Base-by-base conservation (phyloP, 2,888 invertebrate genomes). In the Notodonta dromedarius region DNA sequence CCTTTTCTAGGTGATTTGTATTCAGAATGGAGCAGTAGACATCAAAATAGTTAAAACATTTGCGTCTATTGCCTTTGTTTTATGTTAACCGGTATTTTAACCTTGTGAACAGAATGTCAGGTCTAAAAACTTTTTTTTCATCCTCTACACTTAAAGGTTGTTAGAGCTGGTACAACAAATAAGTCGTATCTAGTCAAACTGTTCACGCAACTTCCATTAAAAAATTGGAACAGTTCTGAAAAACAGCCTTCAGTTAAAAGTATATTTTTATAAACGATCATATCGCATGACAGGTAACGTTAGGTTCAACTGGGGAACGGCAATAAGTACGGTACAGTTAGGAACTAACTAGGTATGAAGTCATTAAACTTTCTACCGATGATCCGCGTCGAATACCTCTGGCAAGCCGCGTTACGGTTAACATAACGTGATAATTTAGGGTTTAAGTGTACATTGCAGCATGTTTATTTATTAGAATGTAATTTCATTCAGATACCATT, bases 321-420 rank as follows among this genome's bases (percentile, higher is more conserved):
- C 69, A 69, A 60, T 71, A 71, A 74, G 64, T 73, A 61, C 70
- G 65, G 63, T 73, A 78, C 75, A 77, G 77, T 79, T 74, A 77
- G 64, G 67, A 73, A 73, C 74, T 74, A 83, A 83, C 79, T 78
- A 72, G 75, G 77, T 78, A 77, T 78, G 70, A 83, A 86, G 82
- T 81, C 79, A 82, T 85, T 84, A 83, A 86, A 85, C 83, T 85
- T 86, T 85, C 78, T 69, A 76, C 73, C 73, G 78, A 84, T 81
- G 81, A 82, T 81, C 76, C 74, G 77, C 78, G 76, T 76, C 73
- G 76, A 71, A 69, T 69, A 67, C 72, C 73, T 74, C 66, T 69
- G 73, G 71, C 72, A 78, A 78, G 66, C 65, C 54, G 60, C 60
- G 54, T 14, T 54, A 65, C 62, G 57, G 59, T 61, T 59, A 67